These are phyloP conservation scores for Myzus persicae DNA, from an alignment of 1,140 invertebrate genomes.

Conservation along the genomic window DNA sequence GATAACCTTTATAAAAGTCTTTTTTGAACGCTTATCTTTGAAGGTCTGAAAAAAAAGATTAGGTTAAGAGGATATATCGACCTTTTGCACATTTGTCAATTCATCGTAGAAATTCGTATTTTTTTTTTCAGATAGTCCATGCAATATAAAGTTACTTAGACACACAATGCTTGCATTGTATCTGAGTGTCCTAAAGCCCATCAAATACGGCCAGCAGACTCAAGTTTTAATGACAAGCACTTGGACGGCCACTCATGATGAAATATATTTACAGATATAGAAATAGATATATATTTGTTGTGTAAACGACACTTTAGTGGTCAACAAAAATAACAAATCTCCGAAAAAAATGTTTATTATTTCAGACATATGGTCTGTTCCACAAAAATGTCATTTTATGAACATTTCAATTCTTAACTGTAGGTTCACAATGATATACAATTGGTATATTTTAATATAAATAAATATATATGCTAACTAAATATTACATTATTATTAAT, in stretches of 20 bases:
- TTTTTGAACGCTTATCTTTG: constrained; percentile 27
- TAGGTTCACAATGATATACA: background rate
- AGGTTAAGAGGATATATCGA: constrained; percentile 33
- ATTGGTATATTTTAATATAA: background rate
- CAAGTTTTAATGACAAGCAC: constrained; percentile 35
- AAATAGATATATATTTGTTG: constrained; percentile 12
- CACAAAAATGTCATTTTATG: background rate
- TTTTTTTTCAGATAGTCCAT: background rate
- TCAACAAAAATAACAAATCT: constrained; percentile 25
- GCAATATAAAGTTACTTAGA: constrained; percentile 3
- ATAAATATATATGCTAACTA: background rate
- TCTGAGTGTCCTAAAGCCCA: constrained; percentile 8
- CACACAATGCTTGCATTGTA: background rate
- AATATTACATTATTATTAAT: background rate
- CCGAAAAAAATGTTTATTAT: background rate
- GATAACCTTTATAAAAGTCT: constrained; percentile 26
- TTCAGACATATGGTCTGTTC: background rate
- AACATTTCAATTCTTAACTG: background rate
- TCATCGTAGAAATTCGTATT: constrained; percentile 41
- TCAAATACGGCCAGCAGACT: constrained; percentile 14
- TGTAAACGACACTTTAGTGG: background rate
- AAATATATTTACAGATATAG: too few species aligned
- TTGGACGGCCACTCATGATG: background rate
- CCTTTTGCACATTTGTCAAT: constrained; percentile 32
- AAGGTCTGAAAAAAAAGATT: constrained; percentile 31